These are phyloP conservation scores for Ricordea florida DNA, from an alignment of 92 coral and sea anemone species.

Conservation along the genomic window DNA sequence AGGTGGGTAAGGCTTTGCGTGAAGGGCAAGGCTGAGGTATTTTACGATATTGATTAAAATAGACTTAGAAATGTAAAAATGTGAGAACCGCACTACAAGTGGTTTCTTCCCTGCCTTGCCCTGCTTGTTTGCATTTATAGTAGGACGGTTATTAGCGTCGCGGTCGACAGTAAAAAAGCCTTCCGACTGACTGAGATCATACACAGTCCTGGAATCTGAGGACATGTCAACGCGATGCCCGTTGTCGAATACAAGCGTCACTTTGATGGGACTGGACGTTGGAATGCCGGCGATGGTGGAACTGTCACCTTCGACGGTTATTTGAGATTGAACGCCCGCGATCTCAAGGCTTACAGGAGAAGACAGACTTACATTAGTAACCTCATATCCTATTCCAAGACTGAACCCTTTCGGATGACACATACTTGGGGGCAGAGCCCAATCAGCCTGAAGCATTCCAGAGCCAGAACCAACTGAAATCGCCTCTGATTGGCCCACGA, in stretches of 20 bases:
- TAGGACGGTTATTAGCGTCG: constrained; percentile 30
- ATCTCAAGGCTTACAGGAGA: constrained; percentile 39
- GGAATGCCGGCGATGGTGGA: constrained; percentile 57
- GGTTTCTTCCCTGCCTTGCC: constrained; percentile 20
- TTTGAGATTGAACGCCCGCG: constrained; percentile 30
- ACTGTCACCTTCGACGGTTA: constrained; percentile 38
- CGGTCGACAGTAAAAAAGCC: constrained; percentile 37
- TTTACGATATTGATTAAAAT: constrained; percentile 32
- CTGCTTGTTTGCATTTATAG: constrained; percentile 23
- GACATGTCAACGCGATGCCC: constrained; percentile 54
- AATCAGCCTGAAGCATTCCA: constrained; percentile 49
- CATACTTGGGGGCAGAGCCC: constrained; percentile 34
- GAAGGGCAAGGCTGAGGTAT: constrained; percentile 18
- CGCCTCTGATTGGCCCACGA: constrained; percentile 49
- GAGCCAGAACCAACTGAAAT: constrained; percentile 58
- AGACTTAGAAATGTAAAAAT: constrained; percentile 16
- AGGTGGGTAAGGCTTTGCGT: constrained; percentile 50
- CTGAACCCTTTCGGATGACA: constrained; percentile 44
- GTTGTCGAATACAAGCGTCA: constrained; percentile 32
- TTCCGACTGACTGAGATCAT: constrained; percentile 29
- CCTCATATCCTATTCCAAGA: constrained; percentile 48
- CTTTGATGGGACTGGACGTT: constrained; percentile 42
- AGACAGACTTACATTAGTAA: constrained; percentile 28
- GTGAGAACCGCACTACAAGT: constrained; percentile 42
- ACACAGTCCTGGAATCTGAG: constrained; percentile 45